phyloP scores from a whole-genome alignment of 2,113 vertebrate genomes.

The Cinclus cinclus region DNA sequence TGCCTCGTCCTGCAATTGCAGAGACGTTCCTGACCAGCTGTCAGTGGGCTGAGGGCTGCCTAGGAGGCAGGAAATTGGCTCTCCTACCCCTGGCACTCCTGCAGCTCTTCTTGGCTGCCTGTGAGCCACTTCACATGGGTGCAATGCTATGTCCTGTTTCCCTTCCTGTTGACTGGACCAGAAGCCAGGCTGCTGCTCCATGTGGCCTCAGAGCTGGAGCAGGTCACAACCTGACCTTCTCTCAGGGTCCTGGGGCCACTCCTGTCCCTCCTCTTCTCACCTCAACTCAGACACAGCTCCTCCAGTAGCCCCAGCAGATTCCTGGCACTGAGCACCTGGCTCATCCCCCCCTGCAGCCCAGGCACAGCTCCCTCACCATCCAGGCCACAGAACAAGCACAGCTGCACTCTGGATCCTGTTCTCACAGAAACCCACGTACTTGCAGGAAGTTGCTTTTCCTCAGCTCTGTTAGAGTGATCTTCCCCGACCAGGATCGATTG shows the following conservation, averaged over 20 bases:
- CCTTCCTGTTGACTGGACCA: neutral
- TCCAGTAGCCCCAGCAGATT: neutral
- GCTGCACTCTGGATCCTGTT: neutral
- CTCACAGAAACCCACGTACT: slow-evolving; percentile 67
- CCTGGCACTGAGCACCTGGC: neutral
- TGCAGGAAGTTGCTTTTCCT: slow-evolving; percentile 98
- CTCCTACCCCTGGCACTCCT: neutral
- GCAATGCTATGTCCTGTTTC: neutral
- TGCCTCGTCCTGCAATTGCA: neutral
- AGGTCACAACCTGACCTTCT: rapidly evolving
- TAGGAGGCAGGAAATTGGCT: neutral
- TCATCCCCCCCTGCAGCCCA: neutral
- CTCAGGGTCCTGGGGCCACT: neutral
- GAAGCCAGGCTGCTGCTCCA: neutral
- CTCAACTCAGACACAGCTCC: neutral
- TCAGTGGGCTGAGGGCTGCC: neutral
- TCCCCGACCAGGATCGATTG: slow-evolving; percentile 98
- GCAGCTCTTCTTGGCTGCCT: neutral
- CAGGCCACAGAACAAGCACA: neutral
- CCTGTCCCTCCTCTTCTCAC: neutral
- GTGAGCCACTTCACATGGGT: neutral
- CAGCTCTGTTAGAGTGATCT: slow-evolving; percentile 90
- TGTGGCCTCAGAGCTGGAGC: neutral
- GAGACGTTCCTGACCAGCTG: neutral
- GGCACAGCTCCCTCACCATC: neutral